Base-by-base conservation (phyloP, 2,888 invertebrate species). In the Operophtera brumata region DNA sequence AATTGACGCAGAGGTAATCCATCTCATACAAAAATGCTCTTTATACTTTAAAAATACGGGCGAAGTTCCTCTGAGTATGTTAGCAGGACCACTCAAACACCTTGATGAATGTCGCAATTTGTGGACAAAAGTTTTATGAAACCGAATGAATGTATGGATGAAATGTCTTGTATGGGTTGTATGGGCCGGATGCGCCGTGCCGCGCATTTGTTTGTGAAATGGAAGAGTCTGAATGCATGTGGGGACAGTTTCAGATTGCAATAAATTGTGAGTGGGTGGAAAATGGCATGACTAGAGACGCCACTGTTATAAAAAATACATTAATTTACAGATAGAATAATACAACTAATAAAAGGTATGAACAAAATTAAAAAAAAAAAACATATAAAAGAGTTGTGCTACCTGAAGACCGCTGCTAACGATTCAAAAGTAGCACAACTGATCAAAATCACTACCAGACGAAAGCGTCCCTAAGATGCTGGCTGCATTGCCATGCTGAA, bases 211-310 rank as follows among this genome's bases (percentile, higher is more conserved):
- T 82, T 84, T 81, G 78, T 80, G 72, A 74, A 75, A 73, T 67
- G 59, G 71, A 69, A 70, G 52, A 45, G 52, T 74, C 78, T 82
- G 78, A 84, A 83, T 80, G 73, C 73, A 82, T 79, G 82, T 83
- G 83, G 80, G 78, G 84, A 89, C 82, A 85, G 85, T 78, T 82
- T 86, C 80, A 71, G 70, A 82, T 87, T 84, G 80, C 86, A 82
- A 89, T 87, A 87, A 87, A 87, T 87, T 77, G 77, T 78, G 73
- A 67, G 86, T 80, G 73, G 86, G 88, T 72, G 86, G 78, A 81
- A 78, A 59, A 77, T 30, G 25, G 62, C 57, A 59, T 42, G 28
- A 3, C 14, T 73, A 40, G 76, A 82, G 78, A 60, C 32, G 49
- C 48, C 11, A 42, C n/a, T 30, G 10, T 34, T 2, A 5, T 35